Evolutionary conservation across 2,888 invertebrate genomes (phyloP), one percentile per base, ranked within the genome.

Genomic region (Meandrusa payeni): DNA sequence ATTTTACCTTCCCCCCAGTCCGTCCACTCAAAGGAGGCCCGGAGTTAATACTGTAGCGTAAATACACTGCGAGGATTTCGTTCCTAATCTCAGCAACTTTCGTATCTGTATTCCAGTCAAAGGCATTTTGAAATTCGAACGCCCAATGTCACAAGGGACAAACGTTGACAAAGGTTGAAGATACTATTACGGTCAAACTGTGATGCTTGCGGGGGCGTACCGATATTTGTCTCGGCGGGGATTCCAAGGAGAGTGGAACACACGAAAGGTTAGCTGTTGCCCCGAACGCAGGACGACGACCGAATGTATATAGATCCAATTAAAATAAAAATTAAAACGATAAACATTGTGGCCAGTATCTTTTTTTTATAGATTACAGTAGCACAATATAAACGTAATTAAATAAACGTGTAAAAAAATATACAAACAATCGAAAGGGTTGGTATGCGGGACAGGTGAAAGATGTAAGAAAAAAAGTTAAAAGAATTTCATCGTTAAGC

Each of bases 381-480:
- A 39, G 23, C 26, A 39, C 33, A 39, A 44, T 15, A 15, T 39
- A 33, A 9, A 38, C 13, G 13, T 32, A 20, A 32, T 27, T 31
- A 36, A n/a, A n/a, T n/a, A n/a, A n/a, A 9, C 13, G 29, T 42
- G 48, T 61, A 60, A 57, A 59, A 58, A 59, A 52, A 44, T 45
- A 55, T 64, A 56, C 53, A 42, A 61, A 68, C 60, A 67, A 71
- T 68, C 56, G 57, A 59, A 54, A 62, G 63, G 62, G 62, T 63
- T 51, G 54, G 55, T 57, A 76, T 78, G 64, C 68, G 74, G 75
- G 77, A 52, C 77, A 83, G 82, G 80, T 85, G 76, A 73, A 70
- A 64, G 65, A 71, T 62, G 66, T 69, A 71, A 69, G 52, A 68
- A 73, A 69, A 56, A 64, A 61, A 61, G 58, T 54, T 46, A 43